These are phyloP conservation scores for Coregonus suidteri DNA, from an alignment of 2,797 vertebrate genomes.

Conservation along the genomic window DNA sequence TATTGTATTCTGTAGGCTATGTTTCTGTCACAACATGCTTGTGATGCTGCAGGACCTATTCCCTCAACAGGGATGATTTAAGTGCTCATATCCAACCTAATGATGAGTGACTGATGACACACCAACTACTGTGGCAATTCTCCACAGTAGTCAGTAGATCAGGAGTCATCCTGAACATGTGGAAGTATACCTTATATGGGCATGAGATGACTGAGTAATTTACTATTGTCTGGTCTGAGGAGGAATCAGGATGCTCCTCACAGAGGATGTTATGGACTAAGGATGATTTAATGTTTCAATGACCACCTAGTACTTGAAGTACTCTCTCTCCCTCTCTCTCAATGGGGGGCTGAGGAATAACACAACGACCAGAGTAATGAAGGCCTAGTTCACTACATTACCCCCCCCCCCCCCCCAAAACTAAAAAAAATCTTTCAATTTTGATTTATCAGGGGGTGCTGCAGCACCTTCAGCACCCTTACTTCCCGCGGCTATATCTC, in stretches of 20 bases:
- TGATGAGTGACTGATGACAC: not conserved
- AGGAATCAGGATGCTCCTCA: not conserved
- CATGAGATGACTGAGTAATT: not conserved
- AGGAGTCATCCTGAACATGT: not conserved
- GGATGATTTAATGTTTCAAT: not conserved
- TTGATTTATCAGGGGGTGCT: too few relatives aligned
- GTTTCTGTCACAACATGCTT: not conserved
- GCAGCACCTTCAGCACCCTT: too few relatives aligned
- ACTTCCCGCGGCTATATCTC: not conserved
- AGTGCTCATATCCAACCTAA: not conserved
- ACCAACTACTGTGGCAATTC: not conserved
- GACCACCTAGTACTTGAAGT: not conserved
- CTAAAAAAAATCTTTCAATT: too few relatives aligned
- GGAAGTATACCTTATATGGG: not conserved
- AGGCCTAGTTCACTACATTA: too few relatives aligned
- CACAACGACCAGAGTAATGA: too few relatives aligned
- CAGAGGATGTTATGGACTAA: not conserved
- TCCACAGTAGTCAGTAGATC: not conserved
- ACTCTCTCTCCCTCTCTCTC: not conserved
- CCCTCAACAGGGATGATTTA: not conserved
- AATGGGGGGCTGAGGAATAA: too few relatives aligned
- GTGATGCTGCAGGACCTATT: not conserved
- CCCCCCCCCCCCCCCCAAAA: too few relatives aligned
- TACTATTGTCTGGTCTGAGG: not conserved
- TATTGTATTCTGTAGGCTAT: slow-evolving; percentile 12